Evolutionary conservation across 2,888 invertebrate genomes (phyloP).

Genomic region (Oeneis ivallda): DNA sequence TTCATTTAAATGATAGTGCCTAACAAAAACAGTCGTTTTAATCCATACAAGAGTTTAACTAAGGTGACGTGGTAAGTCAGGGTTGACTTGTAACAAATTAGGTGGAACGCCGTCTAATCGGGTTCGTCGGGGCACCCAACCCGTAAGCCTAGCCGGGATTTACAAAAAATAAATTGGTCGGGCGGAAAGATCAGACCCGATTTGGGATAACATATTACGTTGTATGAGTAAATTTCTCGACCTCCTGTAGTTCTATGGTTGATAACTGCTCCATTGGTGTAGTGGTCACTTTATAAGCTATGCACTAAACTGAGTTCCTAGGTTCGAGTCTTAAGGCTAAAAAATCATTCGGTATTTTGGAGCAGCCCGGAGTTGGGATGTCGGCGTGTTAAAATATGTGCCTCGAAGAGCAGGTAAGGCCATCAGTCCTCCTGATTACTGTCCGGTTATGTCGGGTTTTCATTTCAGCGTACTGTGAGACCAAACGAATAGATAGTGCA

Average conservation of each 20-base stretch:
- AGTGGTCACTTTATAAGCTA: too few relatives aligned
- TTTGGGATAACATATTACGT: constrained; percentile 18
- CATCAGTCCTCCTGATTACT: too few relatives aligned
- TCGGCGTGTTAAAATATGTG: too few relatives aligned
- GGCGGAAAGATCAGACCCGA: constrained; percentile 18
- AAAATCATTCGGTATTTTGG: too few relatives aligned
- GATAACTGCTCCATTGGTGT: background rate
- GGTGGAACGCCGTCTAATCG: constrained; percentile 21
- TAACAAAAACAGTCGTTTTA: background rate
- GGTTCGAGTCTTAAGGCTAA: too few relatives aligned
- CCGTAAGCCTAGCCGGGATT: constrained; percentile 15
- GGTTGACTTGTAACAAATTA: constrained; percentile 24
- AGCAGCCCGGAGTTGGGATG: too few relatives aligned
- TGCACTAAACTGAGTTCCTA: too few relatives aligned
- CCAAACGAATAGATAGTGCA: too few relatives aligned
- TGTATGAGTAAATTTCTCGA: constrained; percentile 3
- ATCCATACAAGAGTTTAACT: background rate
- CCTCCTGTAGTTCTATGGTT: background rate
- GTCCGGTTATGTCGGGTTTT: too few relatives aligned
- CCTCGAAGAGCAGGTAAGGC: too few relatives aligned
- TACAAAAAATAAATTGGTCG: constrained; percentile 22
- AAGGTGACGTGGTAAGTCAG: constrained; percentile 16
- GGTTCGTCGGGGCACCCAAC: constrained; percentile 5
- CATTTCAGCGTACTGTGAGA: too few relatives aligned
- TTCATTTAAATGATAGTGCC: background rate